These are phyloP conservation scores for Calidris pygmaea DNA, from an alignment of 2,113 vertebrate species.

Conservation along the genomic window DNA sequence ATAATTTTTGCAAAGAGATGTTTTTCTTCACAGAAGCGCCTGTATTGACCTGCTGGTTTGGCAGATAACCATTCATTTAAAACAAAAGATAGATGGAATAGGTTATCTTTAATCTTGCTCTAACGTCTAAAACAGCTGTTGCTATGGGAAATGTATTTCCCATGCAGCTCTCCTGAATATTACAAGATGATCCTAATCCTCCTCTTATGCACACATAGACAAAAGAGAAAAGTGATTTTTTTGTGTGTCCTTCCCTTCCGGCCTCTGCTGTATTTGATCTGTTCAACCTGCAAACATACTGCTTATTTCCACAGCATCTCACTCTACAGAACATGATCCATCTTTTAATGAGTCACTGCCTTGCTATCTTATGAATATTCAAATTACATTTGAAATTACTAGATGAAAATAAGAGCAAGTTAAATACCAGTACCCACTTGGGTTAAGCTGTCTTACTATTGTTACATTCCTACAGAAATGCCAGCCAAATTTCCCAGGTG, in stretches of 20 bases:
- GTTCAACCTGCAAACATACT: not conserved
- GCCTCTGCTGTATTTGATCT: not conserved
- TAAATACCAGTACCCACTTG: constrained; percentile 3
- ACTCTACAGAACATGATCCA: not conserved
- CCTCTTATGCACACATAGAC: not conserved
- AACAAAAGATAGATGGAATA: constrained; percentile 55
- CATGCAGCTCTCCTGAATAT: constrained; percentile 57
- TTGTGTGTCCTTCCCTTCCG: not conserved
- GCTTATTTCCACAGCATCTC: not conserved
- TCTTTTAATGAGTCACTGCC: not conserved
- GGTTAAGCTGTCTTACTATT: constrained; percentile 45
- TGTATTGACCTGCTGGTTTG: constrained; percentile 55
- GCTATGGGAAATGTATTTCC: constrained; percentile 54
- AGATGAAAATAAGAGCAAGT: not conserved
- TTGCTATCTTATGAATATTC: not conserved
- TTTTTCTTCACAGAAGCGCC: not conserved
- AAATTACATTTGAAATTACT: not conserved
- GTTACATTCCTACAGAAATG: not conserved
- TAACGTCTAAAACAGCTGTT: constrained; percentile 58
- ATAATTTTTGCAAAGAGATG: not conserved
- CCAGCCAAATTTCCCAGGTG: constrained; percentile 62
- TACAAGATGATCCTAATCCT: constrained; percentile 36
- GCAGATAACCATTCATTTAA: constrained; percentile 43
- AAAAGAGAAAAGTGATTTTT: not conserved
- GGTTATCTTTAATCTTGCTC: constrained; percentile 45